Evolutionary conservation across 1,140 invertebrate species (phyloP).

Genomic region (Metopolophium dirhodum): DNA sequence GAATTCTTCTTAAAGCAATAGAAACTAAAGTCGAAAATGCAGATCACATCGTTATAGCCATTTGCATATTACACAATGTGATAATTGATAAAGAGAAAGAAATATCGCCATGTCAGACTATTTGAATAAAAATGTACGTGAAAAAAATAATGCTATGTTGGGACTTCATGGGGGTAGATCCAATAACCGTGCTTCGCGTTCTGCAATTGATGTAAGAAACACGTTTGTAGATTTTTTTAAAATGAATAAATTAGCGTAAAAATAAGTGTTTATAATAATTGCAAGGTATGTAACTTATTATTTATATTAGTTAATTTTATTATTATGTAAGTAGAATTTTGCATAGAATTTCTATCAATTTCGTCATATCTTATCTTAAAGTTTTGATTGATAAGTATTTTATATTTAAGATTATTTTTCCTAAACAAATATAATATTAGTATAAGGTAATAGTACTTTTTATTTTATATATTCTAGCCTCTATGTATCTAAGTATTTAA

Average conservation of each 20-base stretch:
- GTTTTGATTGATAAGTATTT: too few species aligned
- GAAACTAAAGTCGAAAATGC: slow-evolving; percentile 35
- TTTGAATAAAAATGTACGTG: neutral
- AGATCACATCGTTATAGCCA: neutral
- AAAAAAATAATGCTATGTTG: neutral
- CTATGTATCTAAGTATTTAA: too few species aligned
- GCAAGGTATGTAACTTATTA: too few species aligned
- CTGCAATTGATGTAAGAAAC: slow-evolving; percentile 1
- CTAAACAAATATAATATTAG: neutral
- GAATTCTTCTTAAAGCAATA: slow-evolving; percentile 62
- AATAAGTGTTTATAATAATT: too few species aligned
- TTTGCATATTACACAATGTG: slow-evolving; percentile 11
- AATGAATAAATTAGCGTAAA: neutral
- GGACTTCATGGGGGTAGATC: neutral
- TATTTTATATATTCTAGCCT: too few species aligned
- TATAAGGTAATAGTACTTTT: too few species aligned
- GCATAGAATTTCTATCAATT: too few species aligned
- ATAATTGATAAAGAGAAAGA: slow-evolving; percentile 3
- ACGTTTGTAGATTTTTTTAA: neutral
- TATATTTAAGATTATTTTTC: too few species aligned
- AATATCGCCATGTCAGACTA: neutral
- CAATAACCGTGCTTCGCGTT: neutral
- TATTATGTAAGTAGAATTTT: too few species aligned
- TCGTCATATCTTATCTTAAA: too few species aligned
- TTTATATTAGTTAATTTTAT: too few species aligned